Base-by-base conservation (phyloP, 1,140 invertebrate species). In the Zaprionus kolodkinae region DNA sequence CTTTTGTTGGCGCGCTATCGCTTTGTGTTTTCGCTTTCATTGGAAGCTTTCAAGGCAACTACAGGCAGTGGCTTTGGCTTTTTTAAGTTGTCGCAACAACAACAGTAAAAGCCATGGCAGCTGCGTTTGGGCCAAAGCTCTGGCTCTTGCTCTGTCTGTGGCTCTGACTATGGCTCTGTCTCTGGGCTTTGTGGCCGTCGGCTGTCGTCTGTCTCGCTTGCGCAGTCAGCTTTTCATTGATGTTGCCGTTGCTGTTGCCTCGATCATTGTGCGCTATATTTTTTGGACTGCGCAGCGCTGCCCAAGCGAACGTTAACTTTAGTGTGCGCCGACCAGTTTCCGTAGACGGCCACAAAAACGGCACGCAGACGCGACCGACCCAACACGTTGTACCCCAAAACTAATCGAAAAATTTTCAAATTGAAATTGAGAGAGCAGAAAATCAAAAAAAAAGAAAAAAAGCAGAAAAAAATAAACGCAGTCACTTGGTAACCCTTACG, bases 301-400 rank as follows among this genome's bases (percentile, higher is more conserved):
- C 71, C 84, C 77, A 59, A 83, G 84, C 85, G 84, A 88, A 77
- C 81, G 72, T 89, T 89, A 81, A 89, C 85, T 90, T 92, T 83
- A 92, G 91, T 92, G 91, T 92, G 91, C 85, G 91, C 91, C 91
- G 91, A 92, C 88, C 84, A 89, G 91, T 92, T 92, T 92, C 88
- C 80, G 91, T 90, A 91, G 91, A 92, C 91, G 91, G 91, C 91
- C 91, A 92, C 91, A 92, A 81, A 79, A 74, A 72, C 73, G 73
- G 73, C 48, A 81, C 77, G 62, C 64, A 80, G 78, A 81, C 77
- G 79, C 71, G 52, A 64, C 27, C 30, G 52, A 48, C 13, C 43
- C 13, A 69, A 68, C 52, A 57, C 59, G 45, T 50, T 50, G 45
- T 30, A 30, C 27, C 27, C 60, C 60, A n/a, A 45, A 63, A 50